Evolutionary conservation across 1,140 invertebrate species (phyloP).

Genomic region (Rhyzopertha dominica): DNA sequence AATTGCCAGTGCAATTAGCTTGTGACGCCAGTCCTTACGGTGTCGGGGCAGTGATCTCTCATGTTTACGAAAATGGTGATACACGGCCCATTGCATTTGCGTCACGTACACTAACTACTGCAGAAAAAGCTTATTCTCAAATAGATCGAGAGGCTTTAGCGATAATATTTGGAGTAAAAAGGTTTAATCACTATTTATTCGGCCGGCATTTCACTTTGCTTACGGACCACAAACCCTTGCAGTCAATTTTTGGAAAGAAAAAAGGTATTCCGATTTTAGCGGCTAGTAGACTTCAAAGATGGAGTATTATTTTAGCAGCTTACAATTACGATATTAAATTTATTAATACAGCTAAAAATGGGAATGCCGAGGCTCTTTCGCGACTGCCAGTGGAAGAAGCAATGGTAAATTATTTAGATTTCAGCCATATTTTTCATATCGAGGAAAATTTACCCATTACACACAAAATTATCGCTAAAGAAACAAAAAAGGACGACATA

Average conservation of each 20-base stretch:
- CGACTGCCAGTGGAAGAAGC: conserved; percentile 14
- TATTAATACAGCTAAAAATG: conserved; percentile 9
- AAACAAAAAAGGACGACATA: conserved; percentile 17
- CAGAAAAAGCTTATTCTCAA: conserved; percentile 24
- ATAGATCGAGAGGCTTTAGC: conserved; percentile 29
- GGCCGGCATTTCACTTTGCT: conserved; percentile 19
- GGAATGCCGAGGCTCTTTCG: conserved; percentile 20
- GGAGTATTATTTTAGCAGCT: conserved; percentile 18
- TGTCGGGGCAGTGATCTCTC: conserved; percentile 40
- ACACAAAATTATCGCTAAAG: conserved; percentile 7
- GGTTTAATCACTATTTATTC: conserved; percentile 22
- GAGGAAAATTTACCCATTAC: conserved; percentile 5
- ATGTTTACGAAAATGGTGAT: conserved; percentile 27
- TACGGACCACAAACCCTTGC: conserved; percentile 17
- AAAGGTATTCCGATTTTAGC: conserved; percentile 15
- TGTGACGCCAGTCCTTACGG: conserved; percentile 38
- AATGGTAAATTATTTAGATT: conserved; percentile 6
- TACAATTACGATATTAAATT: conserved; percentile 25
- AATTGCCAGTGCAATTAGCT: conserved; percentile 28
- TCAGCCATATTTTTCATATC: conserved; percentile 12
- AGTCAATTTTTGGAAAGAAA: conserved; percentile 21
- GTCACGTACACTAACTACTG: conserved; percentile 17
- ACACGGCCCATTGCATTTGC: conserved; percentile 42
- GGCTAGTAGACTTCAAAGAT: conserved; percentile 13
- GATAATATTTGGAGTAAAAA: conserved; percentile 23